Evolutionary conservation across 2,113 vertebrate genomes (phyloP).

Genomic region (Otocyon megalotis): DNA sequence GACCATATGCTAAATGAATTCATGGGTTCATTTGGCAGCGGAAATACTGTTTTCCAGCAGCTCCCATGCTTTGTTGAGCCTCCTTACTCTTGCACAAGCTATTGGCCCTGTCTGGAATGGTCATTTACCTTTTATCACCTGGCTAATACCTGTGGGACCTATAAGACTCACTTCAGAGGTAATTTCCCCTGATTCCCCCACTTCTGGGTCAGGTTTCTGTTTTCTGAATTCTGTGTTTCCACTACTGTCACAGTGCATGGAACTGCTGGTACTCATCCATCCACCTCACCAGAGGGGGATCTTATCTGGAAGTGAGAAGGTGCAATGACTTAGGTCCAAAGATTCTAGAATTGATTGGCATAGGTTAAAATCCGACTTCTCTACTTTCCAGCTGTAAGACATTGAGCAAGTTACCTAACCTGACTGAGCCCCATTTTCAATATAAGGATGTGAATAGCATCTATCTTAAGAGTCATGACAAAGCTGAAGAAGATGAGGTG

Average conservation of each 20-base stretch:
- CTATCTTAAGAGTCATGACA: too few relatives aligned
- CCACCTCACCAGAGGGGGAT: background rate
- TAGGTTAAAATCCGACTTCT: background rate
- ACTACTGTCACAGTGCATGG: background rate
- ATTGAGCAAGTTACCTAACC: background rate
- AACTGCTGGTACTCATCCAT: background rate
- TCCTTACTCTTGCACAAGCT: constrained; percentile 22
- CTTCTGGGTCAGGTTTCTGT: background rate
- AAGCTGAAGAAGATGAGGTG: background rate
- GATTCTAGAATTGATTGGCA: background rate
- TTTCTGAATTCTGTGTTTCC: background rate
- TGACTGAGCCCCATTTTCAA: background rate
- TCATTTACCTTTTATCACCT: constrained; percentile 40
- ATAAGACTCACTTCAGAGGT: background rate
- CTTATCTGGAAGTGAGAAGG: background rate
- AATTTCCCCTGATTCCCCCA: background rate
- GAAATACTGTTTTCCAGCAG: background rate
- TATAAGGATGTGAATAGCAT: background rate
- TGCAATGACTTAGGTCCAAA: background rate
- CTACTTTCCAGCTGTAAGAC: background rate
- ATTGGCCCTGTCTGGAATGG: background rate
- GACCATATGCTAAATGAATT: background rate
- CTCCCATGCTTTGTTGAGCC: background rate
- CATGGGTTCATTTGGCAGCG: background rate
- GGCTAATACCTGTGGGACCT: background rate